Base-by-base conservation (phyloP, 1,140 invertebrate species). In the Pseudachorutes palmiensis region DNA sequence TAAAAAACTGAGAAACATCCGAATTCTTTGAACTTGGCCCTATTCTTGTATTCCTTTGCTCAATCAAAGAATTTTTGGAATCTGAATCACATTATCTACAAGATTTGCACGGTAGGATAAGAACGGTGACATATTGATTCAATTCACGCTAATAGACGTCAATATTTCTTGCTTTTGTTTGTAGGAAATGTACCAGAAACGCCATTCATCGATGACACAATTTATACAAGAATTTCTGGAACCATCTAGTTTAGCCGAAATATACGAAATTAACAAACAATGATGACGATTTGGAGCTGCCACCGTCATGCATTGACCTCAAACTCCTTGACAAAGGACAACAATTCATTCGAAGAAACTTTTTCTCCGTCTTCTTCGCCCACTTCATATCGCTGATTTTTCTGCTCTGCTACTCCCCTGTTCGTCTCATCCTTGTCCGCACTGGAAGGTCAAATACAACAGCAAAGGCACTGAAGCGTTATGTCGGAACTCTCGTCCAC, bases 351-450 rank as follows among this genome's bases (percentile, higher is more conserved):
- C 24, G 28, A 2, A n/a, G 36, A n/a, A 33, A 69, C 28, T 69
- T 69, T n/a, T 74, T 74, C 57, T 41, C 68, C 0, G 63, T 74
- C 14, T 66, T 70, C 45, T 71, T 74, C 26, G 49, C 68, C 29
- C 72, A 74, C 48, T 67, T 74, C 29, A 55, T 74, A 2, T 71
- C 72, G 1, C 61, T 74, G 19, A 59, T 74, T 2, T 70, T 71
- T 22, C 66, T 71, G n/a, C 62, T 74, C 1, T 60, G 57, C 64
- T 74, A 70, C 58, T 30, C 28, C 2, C 72, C 72, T 0, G 70
- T 71, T 2, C 58, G 70, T 19, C 29, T 14, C 12, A 51, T 74
- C 32, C 41, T 74, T 0, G 19, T 74, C 2, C 31, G 26, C 14
- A 74, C 72, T n/a, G 41, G 41, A 30, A 55, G 60, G 45, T 74